Evolutionary conservation across 2,797 vertebrate species (phyloP), one percentile per base, ranked within the genome.

Genomic region (Anabacerthia variegaticeps): DNA sequence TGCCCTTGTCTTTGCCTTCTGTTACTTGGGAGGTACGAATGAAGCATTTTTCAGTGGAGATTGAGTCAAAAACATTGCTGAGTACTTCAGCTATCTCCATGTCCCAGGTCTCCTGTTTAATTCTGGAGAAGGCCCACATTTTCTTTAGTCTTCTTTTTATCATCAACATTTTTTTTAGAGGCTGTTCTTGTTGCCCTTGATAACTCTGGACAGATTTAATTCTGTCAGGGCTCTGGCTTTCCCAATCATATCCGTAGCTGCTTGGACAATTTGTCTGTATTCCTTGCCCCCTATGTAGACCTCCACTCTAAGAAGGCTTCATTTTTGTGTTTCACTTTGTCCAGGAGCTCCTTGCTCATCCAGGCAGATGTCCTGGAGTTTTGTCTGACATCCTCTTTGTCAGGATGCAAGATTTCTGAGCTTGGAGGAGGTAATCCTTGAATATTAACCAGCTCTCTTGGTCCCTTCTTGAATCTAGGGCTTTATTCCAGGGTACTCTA

Each of bases 11-110:
- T 56, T 76, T 69, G 36, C 43, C 12, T 56, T 34, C 65, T 0
- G 0, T 34, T 28, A 19, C 12, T 34, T 46, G 14, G 9, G 21
- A 65, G n/a, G n/a, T 1, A 2, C 9, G 3, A 43, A 18, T 71
- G 28, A 76, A 69, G 28, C 9, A 51, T 14, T 39, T 51, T n/a
- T 46, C 37, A 71, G 20, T 0, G 1, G 56, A 56, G 37, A 39
- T 21, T 34, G n/a, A 51, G 5, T 34, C 28, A 58, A 44, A 83
- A 22, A 30, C 28, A 6, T 24, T 37, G 14, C 37, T n/a, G n/a
- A 69, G 14, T n/a, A 37, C 8, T 17, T 58, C 32, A 58, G n/a
- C 14, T 26, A 9, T 39, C 24, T 48, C 37, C 23, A 34, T 44
- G n/a, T 22, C 44, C 28, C 17, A 39, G 6, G 21, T 44, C 3